Base-by-base conservation (phyloP, 2,113 vertebrate species). In the Macaca fascicularis region DNA sequence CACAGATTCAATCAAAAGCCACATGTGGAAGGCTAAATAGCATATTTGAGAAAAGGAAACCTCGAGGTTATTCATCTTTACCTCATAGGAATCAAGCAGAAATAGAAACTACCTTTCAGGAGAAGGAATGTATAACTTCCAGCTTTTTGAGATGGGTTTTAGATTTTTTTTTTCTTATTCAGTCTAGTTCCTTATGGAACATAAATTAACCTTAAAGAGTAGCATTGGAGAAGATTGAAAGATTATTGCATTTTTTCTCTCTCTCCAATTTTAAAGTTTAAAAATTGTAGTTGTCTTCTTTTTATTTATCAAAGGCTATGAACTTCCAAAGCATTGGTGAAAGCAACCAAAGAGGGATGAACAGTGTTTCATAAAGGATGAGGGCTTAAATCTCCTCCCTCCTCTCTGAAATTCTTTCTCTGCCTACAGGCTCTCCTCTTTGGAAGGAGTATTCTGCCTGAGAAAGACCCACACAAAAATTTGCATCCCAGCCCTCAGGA, bases 151-250 rank as follows among this genome's bases (percentile, higher is more conserved):
- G 14, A 19, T 76, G 38, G n/a, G 10, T 35, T 96, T 94, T 64
- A 86, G 52, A 10, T 50, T 25, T 82, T 72, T 76, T 78, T 88
- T 75, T 85, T 61, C 12, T 85, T 52, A 57, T 72, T 93, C 59
- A 91, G 7, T 12, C 14, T 22, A 19, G 16, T 94, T 90, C 16
- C 57, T 89, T 85, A 89, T 43, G 52, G 93, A 90, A 80, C n/a
- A 32, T 79, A 93, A 87, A 84, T 87, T 82, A 64, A 81, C 64
- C 25, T 67, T 87, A 69, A 52, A 84, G 48, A 85, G n/a, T 81
- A 59, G 20, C 50, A 82, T n/a, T 84, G 85, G 69, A 76, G 61
- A 86, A 86, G 78, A 94, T 70, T 87, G 69, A 82, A 95, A 67
- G 72, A 48, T 27, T 23, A 91, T 88, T 94, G 27, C 9, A 40